Conservation (phyloP, 2,888 invertebrate species). For the Drosophila nr. fundita region DNA sequence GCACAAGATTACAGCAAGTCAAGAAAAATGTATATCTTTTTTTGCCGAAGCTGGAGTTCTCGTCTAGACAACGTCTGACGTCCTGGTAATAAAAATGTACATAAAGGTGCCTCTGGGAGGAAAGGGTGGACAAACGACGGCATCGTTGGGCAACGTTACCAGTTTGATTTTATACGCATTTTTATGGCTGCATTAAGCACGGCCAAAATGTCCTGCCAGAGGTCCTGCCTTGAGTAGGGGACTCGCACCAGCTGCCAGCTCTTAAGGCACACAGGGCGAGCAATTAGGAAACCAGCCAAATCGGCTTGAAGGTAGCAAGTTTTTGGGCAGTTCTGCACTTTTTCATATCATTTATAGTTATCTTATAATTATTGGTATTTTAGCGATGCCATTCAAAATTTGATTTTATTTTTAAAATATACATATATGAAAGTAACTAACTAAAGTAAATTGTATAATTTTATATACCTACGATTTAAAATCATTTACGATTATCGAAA, state of each 20-base stretch:
- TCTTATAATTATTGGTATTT: rapidly evolving
- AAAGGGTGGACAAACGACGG: background rate
- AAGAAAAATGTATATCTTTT: conserved; percentile 13
- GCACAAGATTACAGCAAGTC: conserved; percentile 57
- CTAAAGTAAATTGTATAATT: background rate
- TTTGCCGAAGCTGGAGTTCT: conserved; percentile 3
- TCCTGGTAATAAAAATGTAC: conserved; percentile 57
- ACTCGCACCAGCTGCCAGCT: background rate
- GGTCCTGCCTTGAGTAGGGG: background rate
- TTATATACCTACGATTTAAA: background rate
- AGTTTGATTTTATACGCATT: conserved; percentile 72
- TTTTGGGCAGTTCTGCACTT: background rate
- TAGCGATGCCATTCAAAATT: background rate
- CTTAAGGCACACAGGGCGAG: background rate
- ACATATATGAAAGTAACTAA: background rate
- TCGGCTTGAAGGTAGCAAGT: background rate
- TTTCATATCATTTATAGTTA: background rate
- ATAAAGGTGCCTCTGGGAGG: conserved; percentile 56
- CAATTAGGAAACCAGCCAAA: conserved; percentile 17
- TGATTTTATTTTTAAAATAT: too few species aligned
- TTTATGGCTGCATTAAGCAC: conserved; percentile 64
- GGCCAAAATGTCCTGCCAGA: conserved; percentile 46
- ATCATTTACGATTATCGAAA: background rate
- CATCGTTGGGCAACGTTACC: conserved; percentile 41
- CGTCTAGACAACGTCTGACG: conserved; percentile 63